phyloP scores from a whole-genome alignment of 2,888 invertebrate species.

The Lampropteryx suffumata region DNA sequence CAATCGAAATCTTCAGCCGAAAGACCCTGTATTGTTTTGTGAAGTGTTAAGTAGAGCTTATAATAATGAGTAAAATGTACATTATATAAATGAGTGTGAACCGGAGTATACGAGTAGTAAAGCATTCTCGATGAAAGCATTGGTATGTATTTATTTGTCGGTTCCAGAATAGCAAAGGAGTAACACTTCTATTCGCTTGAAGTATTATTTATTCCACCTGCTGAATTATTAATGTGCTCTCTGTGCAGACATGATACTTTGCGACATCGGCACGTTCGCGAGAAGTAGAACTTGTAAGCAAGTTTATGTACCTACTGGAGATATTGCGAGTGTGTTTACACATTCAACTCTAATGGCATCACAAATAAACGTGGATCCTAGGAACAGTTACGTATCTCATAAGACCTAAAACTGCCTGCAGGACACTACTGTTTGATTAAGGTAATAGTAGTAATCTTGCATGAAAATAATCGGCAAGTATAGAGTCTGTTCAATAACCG shows the following conservation, averaged over 20 bases:
- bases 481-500: no score
- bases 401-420: no score
- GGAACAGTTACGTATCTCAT: no score
- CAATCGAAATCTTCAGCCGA: no score
- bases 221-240: slow-evolving; percentile 73
- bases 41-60: no score
- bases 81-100: no score
- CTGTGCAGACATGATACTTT: slow-evolving; percentile 61
- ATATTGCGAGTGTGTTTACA: slow-evolving; percentile 13
- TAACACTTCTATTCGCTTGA: slow-evolving; percentile 11
- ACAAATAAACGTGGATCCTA: neutral
- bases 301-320: slow-evolving; percentile 34
- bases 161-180: neutral
- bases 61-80: no score
- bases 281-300: slow-evolving; percentile 27
- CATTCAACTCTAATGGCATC: neutral
- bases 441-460: no score
- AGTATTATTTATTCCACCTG: slow-evolving; percentile 38
- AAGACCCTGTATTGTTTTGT: no score
- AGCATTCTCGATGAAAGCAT: neutral
- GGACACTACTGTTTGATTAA: no score
- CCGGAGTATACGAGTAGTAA: neutral
- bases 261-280: slow-evolving; percentile 57
- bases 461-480: no score
- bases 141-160: neutral